Conservation (phyloP, 2,797 vertebrate genomes). For the Phalloptychus januarius region DNA sequence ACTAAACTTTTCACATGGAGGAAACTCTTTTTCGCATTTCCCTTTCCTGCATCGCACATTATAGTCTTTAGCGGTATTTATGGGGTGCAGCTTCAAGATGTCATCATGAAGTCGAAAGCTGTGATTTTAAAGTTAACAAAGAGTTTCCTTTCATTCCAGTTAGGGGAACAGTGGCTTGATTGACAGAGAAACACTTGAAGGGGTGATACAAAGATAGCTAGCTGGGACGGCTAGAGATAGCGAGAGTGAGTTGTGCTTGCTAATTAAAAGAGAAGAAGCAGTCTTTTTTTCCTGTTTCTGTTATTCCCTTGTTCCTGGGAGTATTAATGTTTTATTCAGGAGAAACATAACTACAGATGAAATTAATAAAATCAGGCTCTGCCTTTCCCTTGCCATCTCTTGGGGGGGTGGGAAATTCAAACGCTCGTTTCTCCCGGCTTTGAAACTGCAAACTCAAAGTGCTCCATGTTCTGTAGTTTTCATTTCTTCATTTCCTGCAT, state of each 20-base stretch:
- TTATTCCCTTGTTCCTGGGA: conserved; percentile 81
- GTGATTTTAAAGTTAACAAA: conserved; percentile 73
- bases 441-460: conserved; percentile 82
- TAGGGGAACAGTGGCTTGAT: conserved; percentile 67
- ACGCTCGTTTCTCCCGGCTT: conserved; percentile 77
- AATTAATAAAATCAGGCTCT: conserved; percentile 84
- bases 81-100: conserved; percentile 55
- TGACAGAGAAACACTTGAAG: conserved; percentile 79
- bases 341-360: conserved; percentile 83
- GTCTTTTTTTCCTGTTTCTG: conserved; percentile 77
- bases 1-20: conserved; percentile 31
- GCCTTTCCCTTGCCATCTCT: conserved; percentile 77
- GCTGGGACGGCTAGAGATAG: conserved; percentile 70
- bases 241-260: conserved; percentile 68
- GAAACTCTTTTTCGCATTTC: conserved; percentile 43
- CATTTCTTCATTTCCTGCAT: conserved; percentile 82
- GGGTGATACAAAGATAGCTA: conserved; percentile 70
- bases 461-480: conserved; percentile 77
- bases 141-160: conserved; percentile 71
- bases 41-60: conserved; percentile 21
- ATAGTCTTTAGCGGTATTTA: conserved; percentile 63
- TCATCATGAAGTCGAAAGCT: conserved; percentile 47
- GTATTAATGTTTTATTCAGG: conserved; percentile 85
- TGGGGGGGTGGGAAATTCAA: conserved; percentile 78
- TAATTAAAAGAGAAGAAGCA: conserved; percentile 82